phyloP scores from a whole-genome alignment of 2,888 invertebrate species.

The Drosophila flavopinicola region DNA sequence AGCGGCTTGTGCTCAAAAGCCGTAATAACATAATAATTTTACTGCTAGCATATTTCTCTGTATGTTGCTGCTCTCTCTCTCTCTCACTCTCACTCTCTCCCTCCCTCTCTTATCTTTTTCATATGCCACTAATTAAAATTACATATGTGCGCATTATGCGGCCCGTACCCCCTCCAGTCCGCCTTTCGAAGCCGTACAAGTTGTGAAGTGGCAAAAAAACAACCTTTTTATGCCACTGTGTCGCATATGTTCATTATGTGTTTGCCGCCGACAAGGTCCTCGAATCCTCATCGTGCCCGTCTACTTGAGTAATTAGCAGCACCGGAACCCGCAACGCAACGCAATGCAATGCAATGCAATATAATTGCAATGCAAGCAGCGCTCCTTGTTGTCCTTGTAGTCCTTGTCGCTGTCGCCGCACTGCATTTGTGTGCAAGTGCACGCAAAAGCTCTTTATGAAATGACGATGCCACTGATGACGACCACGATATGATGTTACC shows the following conservation, averaged over 20 bases:
- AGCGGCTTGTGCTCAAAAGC: slow-evolving; percentile 64
- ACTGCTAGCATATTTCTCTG: slow-evolving; percentile 40
- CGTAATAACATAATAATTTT: slow-evolving; percentile 71
- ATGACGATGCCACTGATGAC: slow-evolving; percentile 57
- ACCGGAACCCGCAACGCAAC: slow-evolving; percentile 51
- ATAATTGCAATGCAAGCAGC: slow-evolving; percentile 50
- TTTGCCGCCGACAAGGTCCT: slow-evolving; percentile 71
- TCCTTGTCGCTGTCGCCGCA: slow-evolving; percentile 19
- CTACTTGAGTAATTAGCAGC: slow-evolving; percentile 76
- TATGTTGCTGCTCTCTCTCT: slow-evolving; percentile 12
- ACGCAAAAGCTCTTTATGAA: slow-evolving; percentile 54
- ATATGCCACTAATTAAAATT: slow-evolving; percentile 76
- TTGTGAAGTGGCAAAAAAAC: slow-evolving; percentile 50
- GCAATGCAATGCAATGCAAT: slow-evolving; percentile 41
- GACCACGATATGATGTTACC: slow-evolving; percentile 23
- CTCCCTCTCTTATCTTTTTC: slow-evolving; percentile 33
- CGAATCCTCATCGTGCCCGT: slow-evolving; percentile 51
- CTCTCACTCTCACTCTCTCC: slow-evolving; percentile 1
- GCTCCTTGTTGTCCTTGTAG: slow-evolving; percentile 37
- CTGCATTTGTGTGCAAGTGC: slow-evolving; percentile 50
- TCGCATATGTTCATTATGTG: slow-evolving; percentile 74
- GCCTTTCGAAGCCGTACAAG: slow-evolving; percentile 19
- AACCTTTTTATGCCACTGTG: slow-evolving; percentile 75
- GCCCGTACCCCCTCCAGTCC: neutral
- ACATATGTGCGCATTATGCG: slow-evolving; percentile 56